Evolutionary conservation across 2,797 vertebrate species (phyloP), one percentile per base, ranked within the genome.

Genomic region (Sciaenops ocellatus): DNA sequence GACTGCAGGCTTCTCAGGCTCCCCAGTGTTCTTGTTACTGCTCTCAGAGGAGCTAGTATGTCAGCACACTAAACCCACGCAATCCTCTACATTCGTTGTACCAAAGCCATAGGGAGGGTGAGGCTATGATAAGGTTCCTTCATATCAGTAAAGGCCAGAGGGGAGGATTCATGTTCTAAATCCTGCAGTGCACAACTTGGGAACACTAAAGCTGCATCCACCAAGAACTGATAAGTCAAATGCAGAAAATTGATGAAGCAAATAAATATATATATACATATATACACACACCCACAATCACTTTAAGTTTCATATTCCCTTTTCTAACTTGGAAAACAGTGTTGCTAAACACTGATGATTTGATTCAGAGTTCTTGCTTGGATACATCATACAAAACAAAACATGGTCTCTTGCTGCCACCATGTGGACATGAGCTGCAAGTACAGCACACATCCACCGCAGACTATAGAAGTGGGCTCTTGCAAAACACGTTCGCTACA

Each of bases 381-480:
- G 34, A 61, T 28, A 24, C 2, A 0, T 55, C 26, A 22, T 0
- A 15, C 10, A 69, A 70, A 3, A 56, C 1, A 18, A 6, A 62
- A 52, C 20, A 47, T 20, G 50, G 69, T n/a, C 61, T 60, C 28
- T 47, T 86, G 60, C 83, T 93, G 87, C 90, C 92, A 85, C 77
- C 93, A 84, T 81, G 86, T 90, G 93, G 79, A 61, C 24, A 73
- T 6, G 1, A 62, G 11, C 8, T 26, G 42, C 28, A 67, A 17
- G 2, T 20, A 77, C 54, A 15, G 3, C 3, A 56, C 7, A 61
- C 2, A 6, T 20, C 20, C 9, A 18, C 5, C 1, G 3, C 18
- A 6, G 18, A 30, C 1, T 4, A 11, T 2, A 62, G 55, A 11
- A 20, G 1, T 3, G 10, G 3, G 12, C 3, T 16, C 13, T 16